phyloP scores from a whole-genome alignment of 2,797 vertebrate genomes.

The Anabas testudineus region DNA sequence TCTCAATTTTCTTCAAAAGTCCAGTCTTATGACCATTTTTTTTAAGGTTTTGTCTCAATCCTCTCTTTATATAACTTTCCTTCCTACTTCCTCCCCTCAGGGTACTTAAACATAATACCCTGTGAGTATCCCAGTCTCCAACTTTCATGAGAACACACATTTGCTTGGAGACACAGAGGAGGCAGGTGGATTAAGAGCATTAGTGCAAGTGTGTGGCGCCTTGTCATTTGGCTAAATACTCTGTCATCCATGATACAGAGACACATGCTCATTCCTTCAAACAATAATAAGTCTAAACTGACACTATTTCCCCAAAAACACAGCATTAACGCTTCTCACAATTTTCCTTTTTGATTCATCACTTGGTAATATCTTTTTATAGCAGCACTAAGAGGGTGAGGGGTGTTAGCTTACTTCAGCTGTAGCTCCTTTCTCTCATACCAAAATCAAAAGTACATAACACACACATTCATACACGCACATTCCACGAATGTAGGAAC shows the following conservation, averaged over 20 bases:
- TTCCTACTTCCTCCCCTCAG: background rate
- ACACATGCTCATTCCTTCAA: conserved; percentile 16
- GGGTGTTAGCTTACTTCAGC: conserved; percentile 48
- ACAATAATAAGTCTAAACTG: conserved; percentile 27
- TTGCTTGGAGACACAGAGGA: conserved; percentile 57
- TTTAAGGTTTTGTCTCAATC: background rate
- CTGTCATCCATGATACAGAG: conserved; percentile 42
- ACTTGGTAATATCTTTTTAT: conserved; percentile 29
- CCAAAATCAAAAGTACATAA: conserved; percentile 48
- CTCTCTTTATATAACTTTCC: background rate
- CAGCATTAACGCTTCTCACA: background rate
- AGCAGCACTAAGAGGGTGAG: conserved; percentile 5
- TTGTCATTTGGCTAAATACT: conserved; percentile 59
- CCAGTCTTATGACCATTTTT: too few species aligned
- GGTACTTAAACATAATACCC: conserved; percentile 28
- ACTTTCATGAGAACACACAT: conserved; percentile 50
- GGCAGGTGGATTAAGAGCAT: conserved; percentile 68
- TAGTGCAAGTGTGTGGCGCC: conserved; percentile 49
- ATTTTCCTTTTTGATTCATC: conserved; percentile 16
- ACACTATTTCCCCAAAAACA: conserved; percentile 37
- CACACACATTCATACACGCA: conserved; percentile 8
- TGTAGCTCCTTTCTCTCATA: conserved; percentile 50
- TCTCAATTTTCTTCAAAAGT: background rate
- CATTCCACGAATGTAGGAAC: conserved; percentile 50
- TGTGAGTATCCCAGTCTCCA: conserved; percentile 18